Conservation (phyloP, 2,113 vertebrate species). For the Piaya cayana region DNA sequence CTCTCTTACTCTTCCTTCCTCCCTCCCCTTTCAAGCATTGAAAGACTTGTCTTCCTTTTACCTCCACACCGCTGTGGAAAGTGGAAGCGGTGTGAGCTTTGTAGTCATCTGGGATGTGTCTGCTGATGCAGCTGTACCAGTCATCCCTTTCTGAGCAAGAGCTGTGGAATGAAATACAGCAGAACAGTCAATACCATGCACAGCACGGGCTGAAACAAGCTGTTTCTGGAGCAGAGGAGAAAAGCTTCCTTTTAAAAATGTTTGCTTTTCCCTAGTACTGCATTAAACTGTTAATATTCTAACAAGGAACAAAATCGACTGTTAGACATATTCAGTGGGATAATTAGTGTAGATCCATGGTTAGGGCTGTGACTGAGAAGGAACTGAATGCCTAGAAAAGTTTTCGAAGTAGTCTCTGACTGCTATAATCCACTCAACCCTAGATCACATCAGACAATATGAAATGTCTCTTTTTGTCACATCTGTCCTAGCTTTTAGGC, state of each 20-base stretch:
- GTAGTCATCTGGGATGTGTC: conserved; percentile 83
- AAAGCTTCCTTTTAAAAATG: not conserved
- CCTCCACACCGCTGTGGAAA: conserved; percentile 78
- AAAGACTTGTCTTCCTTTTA: conserved; percentile 45
- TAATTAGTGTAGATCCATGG: not conserved
- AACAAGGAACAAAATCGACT: not conserved
- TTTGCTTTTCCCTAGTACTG: not conserved
- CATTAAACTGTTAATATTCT: not conserved
- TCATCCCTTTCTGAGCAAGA: conserved; percentile 92
- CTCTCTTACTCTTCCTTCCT: too few species aligned
- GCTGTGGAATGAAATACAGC: conserved; percentile 70
- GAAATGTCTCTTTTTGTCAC: not conserved
- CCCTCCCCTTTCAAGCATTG: not conserved
- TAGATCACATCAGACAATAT: not conserved
- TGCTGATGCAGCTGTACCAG: conserved; percentile 90
- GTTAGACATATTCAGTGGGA: not conserved
- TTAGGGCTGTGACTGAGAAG: not conserved
- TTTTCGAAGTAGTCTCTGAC: not conserved
- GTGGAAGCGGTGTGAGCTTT: conserved; percentile 74
- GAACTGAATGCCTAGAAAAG: not conserved
- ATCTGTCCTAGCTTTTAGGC: not conserved
- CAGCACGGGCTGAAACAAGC: not conserved
- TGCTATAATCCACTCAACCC: not conserved
- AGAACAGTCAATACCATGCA: not conserved
- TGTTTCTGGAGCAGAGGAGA: not conserved